Evolutionary conservation across 2,113 vertebrate genomes (phyloP).

Genomic region (Heloderma charlesbogerti): DNA sequence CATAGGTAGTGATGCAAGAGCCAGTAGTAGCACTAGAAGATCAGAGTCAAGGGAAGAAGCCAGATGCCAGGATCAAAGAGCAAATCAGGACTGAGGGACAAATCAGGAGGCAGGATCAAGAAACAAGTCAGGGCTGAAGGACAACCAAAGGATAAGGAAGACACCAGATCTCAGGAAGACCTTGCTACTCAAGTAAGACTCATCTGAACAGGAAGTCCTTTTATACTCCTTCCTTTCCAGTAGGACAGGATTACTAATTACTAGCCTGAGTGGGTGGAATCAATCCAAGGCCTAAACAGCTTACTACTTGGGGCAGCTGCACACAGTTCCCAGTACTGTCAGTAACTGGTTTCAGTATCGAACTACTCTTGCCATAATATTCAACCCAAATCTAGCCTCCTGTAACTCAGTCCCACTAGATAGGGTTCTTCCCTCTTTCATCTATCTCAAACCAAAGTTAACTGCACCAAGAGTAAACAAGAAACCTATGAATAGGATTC

Average conservation of each 20-base stretch:
- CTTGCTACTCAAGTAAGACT: neutral
- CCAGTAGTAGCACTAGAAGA: too few species aligned
- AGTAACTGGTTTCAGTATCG: neutral
- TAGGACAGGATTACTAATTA: neutral
- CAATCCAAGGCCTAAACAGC: neutral
- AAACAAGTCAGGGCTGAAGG: neutral
- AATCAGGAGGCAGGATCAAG: neutral
- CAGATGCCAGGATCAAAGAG: too few species aligned
- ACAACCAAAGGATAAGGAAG: neutral
- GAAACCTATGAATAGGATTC: neutral
- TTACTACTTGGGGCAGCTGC: too few species aligned
- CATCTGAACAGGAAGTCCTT: neutral
- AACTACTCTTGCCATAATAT: neutral
- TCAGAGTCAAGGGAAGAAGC: too few species aligned
- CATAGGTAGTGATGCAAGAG: neutral
- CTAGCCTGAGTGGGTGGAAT: too few species aligned
- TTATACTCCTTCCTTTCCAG: neutral
- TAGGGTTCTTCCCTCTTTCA: neutral
- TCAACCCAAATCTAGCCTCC: too few species aligned
- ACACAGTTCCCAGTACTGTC: neutral
- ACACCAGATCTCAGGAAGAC: too few species aligned
- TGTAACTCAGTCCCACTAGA: too few species aligned
- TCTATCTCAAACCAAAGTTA: neutral
- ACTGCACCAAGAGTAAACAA: neutral
- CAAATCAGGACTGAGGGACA: too few species aligned